Evolutionary conservation across 1,140 invertebrate genomes (phyloP), one percentile per base, ranked within the genome.

Genomic region (Drosophila prosaltans): DNA sequence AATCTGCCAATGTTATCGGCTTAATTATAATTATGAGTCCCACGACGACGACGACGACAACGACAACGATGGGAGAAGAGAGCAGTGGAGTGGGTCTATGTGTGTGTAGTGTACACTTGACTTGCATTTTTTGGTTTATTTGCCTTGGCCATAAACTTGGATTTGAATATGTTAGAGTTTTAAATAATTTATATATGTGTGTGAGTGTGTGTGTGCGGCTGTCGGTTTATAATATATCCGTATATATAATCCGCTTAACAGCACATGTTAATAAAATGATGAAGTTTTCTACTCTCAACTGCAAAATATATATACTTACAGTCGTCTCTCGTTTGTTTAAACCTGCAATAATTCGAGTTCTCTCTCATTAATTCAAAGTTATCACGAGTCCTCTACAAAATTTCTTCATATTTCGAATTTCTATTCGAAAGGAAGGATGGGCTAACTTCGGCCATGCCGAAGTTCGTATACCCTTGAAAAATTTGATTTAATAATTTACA

Each of bases 11-110:
- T 88, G 84, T 88, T 88, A 88, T 88, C 84, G 84, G 84, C 84
- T 88, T 88, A 88, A 88, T 88, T 88, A 88, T 89, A 80, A 88
- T 89, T 88, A 89, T 73, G 77, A 78, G 80, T 88, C 83, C 84
- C 84, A 75, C 67, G 77, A 58, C 84, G 84, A 74, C 48, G 73
- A 40, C 73, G 63, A 78, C 68, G 74, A 51, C n/a, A 84, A 70
- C 82, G 82, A 73, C 62, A 54, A 69, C 60, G 63, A 77, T 73
- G 70, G 68, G 45, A 24, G 7, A 30, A 30, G 28, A 30, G 28
- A 30, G 28, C 45, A 24, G 45, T 26, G 10, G 8, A 24, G 2
- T 0, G 2, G 8, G 45, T 45, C n/a, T 45, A 16, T 16, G 21
- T 51, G 8, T 51, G 21, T 51, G 40, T 51, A 65, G 78, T 75